Evolutionary conservation across 1,140 invertebrate species (phyloP).

Genomic region (Temnothorax curvispinosus): DNA sequence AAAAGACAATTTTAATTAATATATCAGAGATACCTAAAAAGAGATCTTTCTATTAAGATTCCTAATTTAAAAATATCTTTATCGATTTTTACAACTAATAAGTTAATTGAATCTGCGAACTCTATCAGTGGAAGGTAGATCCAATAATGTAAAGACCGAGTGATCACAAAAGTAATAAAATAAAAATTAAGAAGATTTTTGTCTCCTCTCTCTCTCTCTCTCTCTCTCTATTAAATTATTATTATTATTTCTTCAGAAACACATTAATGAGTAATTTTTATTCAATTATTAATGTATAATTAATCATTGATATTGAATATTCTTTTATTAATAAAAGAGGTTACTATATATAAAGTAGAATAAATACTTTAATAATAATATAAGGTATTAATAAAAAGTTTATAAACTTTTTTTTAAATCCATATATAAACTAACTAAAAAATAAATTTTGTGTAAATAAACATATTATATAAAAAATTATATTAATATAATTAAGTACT

Average conservation of each 20-base stretch:
- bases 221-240: not conserved
- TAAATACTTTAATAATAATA: too few species aligned
- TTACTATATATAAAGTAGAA: too few species aligned
- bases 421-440: not conserved
- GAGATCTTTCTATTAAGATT: not conserved
- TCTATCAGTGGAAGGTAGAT: not conserved
- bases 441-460: not conserved
- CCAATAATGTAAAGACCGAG: not conserved
- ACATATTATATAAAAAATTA: not conserved
- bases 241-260: not conserved
- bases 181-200: not conserved
- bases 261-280: conserved; percentile 22
- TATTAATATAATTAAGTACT: not conserved
- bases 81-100: not conserved
- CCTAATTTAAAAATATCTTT: not conserved
- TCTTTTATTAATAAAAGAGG: not conserved
- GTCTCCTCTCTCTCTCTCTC: not conserved
- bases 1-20: not conserved
- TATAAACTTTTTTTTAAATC: not conserved
- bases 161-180: not conserved
- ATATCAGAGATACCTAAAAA: not conserved
- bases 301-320: not conserved
- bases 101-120: not conserved
- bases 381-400: not conserved
- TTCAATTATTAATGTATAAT: not conserved